Conservation (phyloP, 1,140 invertebrate genomes). For the Ooceraea biroi region DNA sequence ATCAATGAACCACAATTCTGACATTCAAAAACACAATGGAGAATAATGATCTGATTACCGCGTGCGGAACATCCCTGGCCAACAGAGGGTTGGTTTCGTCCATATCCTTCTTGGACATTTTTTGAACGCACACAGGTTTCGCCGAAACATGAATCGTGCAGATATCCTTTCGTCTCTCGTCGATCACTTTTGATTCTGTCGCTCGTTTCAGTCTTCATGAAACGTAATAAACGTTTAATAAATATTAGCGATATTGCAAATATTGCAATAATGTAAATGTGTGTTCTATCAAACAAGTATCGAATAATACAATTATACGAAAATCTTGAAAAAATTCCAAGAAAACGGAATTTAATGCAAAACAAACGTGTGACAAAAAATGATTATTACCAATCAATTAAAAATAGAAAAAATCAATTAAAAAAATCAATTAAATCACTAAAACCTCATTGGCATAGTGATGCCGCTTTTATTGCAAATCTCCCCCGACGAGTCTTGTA, state of each 20-base stretch:
- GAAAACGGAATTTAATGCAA: not conserved
- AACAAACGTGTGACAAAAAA: no score
- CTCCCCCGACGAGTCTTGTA: conserved; percentile 85
- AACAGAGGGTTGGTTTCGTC: conserved; percentile 78
- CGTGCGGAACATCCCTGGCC: conserved; percentile 71
- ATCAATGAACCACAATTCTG: not conserved
- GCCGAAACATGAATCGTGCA: conserved; percentile 66
- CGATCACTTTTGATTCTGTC: conserved; percentile 62
- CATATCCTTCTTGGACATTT: conserved; percentile 77
- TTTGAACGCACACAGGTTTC: conserved; percentile 69
- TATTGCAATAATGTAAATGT: not conserved
- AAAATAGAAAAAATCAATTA: no score
- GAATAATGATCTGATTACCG: conserved; percentile 53
- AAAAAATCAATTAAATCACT: no score
- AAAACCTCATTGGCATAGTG: conserved; percentile 88
- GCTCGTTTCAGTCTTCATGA: conserved; percentile 81
- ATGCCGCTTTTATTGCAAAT: conserved; percentile 85
- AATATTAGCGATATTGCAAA: not conserved
- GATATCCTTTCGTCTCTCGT: conserved; percentile 17
- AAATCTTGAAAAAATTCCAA: not conserved
- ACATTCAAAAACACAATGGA: not conserved
- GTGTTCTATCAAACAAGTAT: not conserved
- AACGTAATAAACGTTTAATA: conserved; percentile 21
- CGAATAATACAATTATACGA: not conserved
- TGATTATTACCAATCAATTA: no score